Evolutionary conservation across 2,113 vertebrate genomes (phyloP), one percentile per base, ranked within the genome.

Genomic region (Trematocara nigrifrons): DNA sequence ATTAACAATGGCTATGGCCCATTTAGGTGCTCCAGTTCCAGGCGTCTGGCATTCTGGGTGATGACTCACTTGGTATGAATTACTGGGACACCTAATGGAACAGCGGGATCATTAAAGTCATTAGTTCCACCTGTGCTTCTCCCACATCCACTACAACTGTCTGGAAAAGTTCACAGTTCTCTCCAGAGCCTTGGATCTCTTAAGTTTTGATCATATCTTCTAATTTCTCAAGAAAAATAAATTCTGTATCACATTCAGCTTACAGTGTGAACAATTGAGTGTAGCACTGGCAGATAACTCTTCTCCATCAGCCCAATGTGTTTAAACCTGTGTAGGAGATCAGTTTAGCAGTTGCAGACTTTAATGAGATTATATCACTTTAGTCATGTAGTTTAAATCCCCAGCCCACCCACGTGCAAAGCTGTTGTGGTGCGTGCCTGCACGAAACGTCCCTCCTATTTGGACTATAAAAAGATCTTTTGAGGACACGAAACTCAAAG

Each of bases 281-380:
- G 57, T 8, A 38, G 31, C 59, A 9, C 4, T 42, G 53, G 47
- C 86, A 81, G 87, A 86, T 84, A 85, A 90, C 64, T 82, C 40
- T 79, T 31, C 81, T 79, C 81, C 61, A 66, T 82, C 54, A 49
- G 45, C 5, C 10, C 13, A 51, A 7, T 76, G 54, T 86, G 54
- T 81, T 86, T 85, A 38, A 87, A 84, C 80, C 53, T 45, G 86
- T 81, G 49, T 80, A 89, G 86, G 22, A n/a, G 83, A 91, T 89
- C 76, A 69, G 57, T 85, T 86, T 79, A 89, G 76, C 77, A 79
- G 85, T 80, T 61, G 12, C 82, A 61, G 69, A 74, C 83, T 91
- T 90, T 90, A 90, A 92, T 92, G 85, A 88, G 86, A 92, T 92
- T 84, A 90, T 81, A 52, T 87, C 29, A 81, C 69, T 93, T 79